These are phyloP conservation scores for Taenaris catops DNA, from an alignment of 2,888 invertebrate genomes.

Conservation along the genomic window DNA sequence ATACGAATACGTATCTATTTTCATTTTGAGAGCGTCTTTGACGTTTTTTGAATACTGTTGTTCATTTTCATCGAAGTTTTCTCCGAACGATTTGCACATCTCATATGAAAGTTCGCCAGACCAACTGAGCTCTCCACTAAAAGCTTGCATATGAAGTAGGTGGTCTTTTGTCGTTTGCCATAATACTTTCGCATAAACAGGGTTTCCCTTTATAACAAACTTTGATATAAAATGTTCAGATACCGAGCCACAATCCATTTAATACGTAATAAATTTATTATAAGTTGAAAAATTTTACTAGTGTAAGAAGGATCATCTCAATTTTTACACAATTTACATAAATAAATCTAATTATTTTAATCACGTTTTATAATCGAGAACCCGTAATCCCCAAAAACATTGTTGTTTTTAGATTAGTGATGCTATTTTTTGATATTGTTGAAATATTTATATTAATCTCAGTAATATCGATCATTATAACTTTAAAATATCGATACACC, in stretches of 20 bases:
- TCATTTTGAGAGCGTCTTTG: conserved; percentile 30
- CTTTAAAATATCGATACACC: too few species aligned
- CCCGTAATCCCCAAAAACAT: too few species aligned
- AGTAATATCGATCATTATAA: too few species aligned
- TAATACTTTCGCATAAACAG: conserved; percentile 37
- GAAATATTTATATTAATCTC: too few species aligned
- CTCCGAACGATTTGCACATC: conserved; percentile 34
- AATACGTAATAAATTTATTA: too few species aligned
- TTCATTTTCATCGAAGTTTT: conserved; percentile 35
- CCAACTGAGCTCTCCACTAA: conserved; percentile 42
- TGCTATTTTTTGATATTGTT: too few species aligned
- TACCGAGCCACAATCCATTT: conserved; percentile 9
- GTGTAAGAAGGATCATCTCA: too few species aligned
- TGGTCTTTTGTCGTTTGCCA: conserved; percentile 41
- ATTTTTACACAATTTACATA: too few species aligned
- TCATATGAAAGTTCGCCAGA: conserved; percentile 44
- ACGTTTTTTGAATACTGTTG: conserved; percentile 40
- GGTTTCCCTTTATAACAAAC: conserved; percentile 32
- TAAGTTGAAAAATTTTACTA: too few species aligned
- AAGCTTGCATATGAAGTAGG: conserved; percentile 48
- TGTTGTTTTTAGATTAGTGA: too few species aligned
- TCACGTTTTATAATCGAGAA: too few species aligned
- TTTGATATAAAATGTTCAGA: conserved; percentile 31
- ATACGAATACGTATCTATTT: conserved; percentile 29
- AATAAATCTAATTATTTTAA: too few species aligned